These are phyloP conservation scores for Myotis myotis DNA, from an alignment of 2,797 vertebrate species.

Conservation along the genomic window DNA sequence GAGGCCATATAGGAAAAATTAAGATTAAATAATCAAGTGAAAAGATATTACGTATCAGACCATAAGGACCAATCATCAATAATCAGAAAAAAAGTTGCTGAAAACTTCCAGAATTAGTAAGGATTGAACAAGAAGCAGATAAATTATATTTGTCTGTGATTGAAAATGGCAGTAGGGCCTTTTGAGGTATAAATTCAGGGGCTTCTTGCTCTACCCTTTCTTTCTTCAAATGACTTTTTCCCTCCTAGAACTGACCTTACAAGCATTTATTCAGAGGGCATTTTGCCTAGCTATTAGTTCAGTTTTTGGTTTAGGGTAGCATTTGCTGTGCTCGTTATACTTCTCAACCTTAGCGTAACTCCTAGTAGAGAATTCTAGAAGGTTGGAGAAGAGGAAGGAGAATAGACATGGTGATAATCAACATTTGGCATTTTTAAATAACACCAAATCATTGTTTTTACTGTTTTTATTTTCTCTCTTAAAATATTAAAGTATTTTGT, in stretches of 20 bases:
- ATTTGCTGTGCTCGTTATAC: background rate
- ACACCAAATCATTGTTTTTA: background rate
- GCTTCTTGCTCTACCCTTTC: background rate
- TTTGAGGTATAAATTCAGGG: background rate
- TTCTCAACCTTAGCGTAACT: conserved; percentile 29
- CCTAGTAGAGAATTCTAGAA: background rate
- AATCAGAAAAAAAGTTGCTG: background rate
- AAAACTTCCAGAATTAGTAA: background rate
- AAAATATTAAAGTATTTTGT: background rate
- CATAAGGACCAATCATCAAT: background rate
- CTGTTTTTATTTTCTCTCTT: background rate
- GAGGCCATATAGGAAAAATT: background rate
- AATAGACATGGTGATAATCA: background rate
- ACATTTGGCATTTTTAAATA: background rate
- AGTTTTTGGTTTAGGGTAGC: background rate
- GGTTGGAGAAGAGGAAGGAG: background rate
- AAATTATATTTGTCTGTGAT: background rate
- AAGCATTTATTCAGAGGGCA: background rate
- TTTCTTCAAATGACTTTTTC: background rate
- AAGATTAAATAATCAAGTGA: background rate
- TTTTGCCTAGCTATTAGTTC: conserved; percentile 26
- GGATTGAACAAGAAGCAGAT: background rate
- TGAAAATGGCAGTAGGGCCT: background rate
- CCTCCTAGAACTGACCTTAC: background rate
- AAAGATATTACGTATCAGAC: background rate